Evolutionary conservation across 2,797 vertebrate species (phyloP).

Genomic region (Hippocampus kuda): DNA sequence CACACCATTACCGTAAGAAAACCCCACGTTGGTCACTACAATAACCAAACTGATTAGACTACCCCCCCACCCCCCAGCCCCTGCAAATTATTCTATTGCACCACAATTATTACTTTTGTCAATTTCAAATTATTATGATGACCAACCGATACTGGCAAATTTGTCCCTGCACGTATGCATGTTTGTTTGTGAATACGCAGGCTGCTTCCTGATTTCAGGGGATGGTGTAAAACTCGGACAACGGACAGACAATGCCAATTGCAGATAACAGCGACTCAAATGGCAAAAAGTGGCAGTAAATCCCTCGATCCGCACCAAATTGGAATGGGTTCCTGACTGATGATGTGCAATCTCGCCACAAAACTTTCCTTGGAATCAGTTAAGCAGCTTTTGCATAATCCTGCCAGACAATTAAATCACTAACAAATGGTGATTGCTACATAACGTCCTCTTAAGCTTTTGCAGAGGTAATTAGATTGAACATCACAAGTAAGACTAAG

Average conservation of each 20-base stretch:
- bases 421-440: background rate
- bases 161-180: background rate
- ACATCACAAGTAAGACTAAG: slow-evolving; percentile 1
- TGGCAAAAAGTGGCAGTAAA: background rate
- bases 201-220: background rate
- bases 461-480: slow-evolving; percentile 8
- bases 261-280: background rate
- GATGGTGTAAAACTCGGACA: background rate
- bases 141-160: too few relatives aligned
- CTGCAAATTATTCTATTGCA: too few relatives aligned
- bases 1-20: background rate
- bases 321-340: background rate
- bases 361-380: slow-evolving; percentile 4
- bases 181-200: background rate
- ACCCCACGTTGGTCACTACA: background rate
- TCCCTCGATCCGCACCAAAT: background rate
- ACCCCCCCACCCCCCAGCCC: too few relatives aligned
- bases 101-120: too few relatives aligned
- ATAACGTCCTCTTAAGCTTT: background rate
- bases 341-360: background rate
- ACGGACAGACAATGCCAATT: background rate
- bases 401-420: slow-evolving; percentile 2
- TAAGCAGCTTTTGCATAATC: slow-evolving; percentile 4
- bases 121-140: too few relatives aligned
- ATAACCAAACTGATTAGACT: background rate